Conservation (phyloP, 2,113 vertebrate species). For the Hippocampus abdominalis region DNA sequence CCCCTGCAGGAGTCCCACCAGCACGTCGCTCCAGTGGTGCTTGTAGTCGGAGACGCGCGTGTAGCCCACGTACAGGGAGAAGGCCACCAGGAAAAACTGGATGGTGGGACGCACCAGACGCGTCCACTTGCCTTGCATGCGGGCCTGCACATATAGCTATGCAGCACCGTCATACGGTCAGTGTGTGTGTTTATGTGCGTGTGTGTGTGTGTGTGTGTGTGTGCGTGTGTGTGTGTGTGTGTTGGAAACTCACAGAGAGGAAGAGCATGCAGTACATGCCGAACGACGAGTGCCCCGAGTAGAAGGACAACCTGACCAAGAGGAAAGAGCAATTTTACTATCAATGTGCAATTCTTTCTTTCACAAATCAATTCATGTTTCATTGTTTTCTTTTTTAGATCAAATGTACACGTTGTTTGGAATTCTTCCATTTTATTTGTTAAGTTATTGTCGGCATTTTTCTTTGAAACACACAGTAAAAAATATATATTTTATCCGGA, state of each 20-base stretch:
- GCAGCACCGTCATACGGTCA: background rate
- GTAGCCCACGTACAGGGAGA: slow-evolving; percentile 89
- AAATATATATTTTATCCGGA: no score
- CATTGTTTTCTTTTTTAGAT: no score
- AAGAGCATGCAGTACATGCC: slow-evolving; percentile 98
- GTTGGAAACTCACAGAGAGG: slow-evolving; percentile 80
- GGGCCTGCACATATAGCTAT: slow-evolving; percentile 86
- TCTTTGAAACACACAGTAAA: no score
- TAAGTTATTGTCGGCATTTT: no score
- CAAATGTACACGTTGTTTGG: no score
- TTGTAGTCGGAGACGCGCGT: slow-evolving; percentile 89
- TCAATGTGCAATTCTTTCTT: no score
- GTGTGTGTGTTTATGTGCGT: background rate
- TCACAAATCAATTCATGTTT: no score
- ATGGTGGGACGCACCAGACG: slow-evolving; percentile 86
- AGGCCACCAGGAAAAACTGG: slow-evolving; percentile 89
- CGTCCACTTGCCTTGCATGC: slow-evolving; percentile 85
- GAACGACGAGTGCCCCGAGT: slow-evolving; percentile 94
- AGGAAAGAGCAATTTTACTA: no score
- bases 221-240: background rate
- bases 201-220: background rate
- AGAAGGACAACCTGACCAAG: slow-evolving; percentile 84
- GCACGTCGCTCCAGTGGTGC: slow-evolving; percentile 91
- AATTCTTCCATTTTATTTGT: no score
- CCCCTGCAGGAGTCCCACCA: slow-evolving; percentile 89